Percentiles rank a stretch among this genome's conserved stretches.
These are phyloP conservation scores for Silurus aristotelis DNA, from an alignment of 2,797 vertebrate species.

Conservation along the genomic window DNA sequence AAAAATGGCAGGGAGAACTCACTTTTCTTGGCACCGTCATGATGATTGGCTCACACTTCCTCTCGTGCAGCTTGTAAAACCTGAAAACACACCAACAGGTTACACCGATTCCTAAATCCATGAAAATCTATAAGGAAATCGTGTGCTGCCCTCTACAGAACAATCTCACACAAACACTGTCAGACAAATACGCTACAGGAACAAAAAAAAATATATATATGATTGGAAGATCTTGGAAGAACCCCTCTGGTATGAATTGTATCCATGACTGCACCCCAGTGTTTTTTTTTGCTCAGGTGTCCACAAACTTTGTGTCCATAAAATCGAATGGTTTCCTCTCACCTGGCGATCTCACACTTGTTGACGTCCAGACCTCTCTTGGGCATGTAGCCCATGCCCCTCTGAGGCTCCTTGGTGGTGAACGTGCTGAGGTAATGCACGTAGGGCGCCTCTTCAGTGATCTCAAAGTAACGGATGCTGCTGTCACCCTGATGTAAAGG, in stretches of 20 bases:
- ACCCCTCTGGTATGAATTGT: too few species aligned
- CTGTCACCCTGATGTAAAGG: conserved; percentile 83
- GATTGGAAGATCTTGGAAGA: too few species aligned
- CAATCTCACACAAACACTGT: background rate
- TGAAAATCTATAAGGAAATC: background rate
- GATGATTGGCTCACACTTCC: conserved; percentile 96
- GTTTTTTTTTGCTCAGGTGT: too few species aligned
- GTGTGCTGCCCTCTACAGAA: conserved; percentile 16
- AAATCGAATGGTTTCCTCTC: conserved; percentile 27
- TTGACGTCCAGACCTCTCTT: conserved; percentile 96
- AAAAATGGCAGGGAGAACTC: conserved; percentile 46
- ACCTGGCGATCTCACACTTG: conserved; percentile 98
- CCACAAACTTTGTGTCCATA: too few species aligned
- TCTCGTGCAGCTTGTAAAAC: conserved; percentile 97
- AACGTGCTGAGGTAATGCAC: conserved; percentile 97
- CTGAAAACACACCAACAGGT: conserved; percentile 66
- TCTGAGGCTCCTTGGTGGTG: conserved; percentile 93
- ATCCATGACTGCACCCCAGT: too few species aligned
- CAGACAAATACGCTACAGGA: too few species aligned
- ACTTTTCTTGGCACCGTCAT: conserved; percentile 99
- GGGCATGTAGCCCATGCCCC: conserved; percentile 98
- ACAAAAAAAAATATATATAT: too few species aligned
- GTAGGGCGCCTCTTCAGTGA: conserved; percentile 91
- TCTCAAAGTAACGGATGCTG: conserved; percentile 98
- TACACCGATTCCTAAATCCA: background rate